A percentile compares a stretch with the other conserved stretches of the same genome.
Evolutionary conservation across 1,140 invertebrate species (phyloP).

Genomic region (Maconellicoccus hirsutus): DNA sequence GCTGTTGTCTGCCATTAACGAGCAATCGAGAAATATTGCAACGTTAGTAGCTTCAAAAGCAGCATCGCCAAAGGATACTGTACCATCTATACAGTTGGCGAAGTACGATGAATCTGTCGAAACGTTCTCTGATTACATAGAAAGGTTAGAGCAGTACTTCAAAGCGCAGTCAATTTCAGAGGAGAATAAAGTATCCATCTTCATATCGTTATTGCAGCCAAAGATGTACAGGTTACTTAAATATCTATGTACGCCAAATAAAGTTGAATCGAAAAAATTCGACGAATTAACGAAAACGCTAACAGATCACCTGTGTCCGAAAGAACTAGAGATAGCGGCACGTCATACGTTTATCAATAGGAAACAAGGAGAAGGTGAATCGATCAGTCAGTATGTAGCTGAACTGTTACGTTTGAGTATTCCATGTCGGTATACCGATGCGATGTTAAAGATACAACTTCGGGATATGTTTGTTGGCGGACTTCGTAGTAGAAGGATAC

Average conservation of each 20-base stretch:
- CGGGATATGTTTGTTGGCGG: background rate
- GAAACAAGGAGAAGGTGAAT: background rate
- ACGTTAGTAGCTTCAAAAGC: background rate
- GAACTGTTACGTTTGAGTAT: background rate
- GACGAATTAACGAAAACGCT: background rate
- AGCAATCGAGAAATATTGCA: background rate
- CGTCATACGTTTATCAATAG: background rate
- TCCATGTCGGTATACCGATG: background rate
- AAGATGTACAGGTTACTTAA: background rate
- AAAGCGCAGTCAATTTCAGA: background rate
- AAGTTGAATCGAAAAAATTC: background rate
- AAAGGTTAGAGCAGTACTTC: background rate
- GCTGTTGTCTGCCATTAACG: background rate
- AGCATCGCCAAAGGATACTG: background rate
- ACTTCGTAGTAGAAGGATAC: background rate
- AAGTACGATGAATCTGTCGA: background rate
- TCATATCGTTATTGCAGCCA: background rate
- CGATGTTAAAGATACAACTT: background rate
- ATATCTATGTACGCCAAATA: background rate
- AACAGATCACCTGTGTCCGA: background rate
- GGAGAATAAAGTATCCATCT: background rate
- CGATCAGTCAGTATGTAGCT: background rate
- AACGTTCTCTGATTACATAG: background rate
- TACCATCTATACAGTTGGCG: background rate
- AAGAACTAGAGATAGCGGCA: background rate